phyloP scores from a whole-genome alignment of 2,113 vertebrate genomes.

The Cygnus atratus region DNA sequence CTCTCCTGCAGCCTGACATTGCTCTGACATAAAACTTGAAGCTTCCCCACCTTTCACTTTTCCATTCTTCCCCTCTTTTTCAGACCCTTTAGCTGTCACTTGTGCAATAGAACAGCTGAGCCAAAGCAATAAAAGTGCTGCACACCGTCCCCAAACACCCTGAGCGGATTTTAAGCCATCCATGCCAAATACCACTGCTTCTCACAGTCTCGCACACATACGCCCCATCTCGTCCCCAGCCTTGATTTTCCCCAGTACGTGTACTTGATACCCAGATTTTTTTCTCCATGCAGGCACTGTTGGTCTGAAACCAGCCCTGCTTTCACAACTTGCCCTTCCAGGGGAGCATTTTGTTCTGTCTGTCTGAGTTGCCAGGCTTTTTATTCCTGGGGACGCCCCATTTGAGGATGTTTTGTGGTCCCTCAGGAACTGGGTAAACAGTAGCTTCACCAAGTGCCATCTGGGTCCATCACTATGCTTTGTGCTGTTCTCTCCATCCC shows the following conservation, averaged over 20 bases:
- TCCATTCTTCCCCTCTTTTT: slow-evolving; percentile 15
- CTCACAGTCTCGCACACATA: background rate
- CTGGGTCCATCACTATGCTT: fast-evolving
- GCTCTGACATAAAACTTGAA: slow-evolving; percentile 58
- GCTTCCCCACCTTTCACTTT: slow-evolving; percentile 65
- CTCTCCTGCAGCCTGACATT: slow-evolving; percentile 43
- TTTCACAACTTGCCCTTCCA: background rate
- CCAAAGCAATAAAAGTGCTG: slow-evolving; percentile 31
- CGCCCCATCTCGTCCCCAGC: background rate
- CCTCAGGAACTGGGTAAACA: background rate
- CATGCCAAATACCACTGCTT: slow-evolving; percentile 12
- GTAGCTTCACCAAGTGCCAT: background rate
- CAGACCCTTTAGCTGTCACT: slow-evolving; percentile 55
- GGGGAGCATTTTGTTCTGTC: background rate
- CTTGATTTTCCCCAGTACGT: background rate
- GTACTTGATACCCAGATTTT: background rate
- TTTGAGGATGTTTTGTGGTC: background rate
- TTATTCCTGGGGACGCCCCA: background rate
- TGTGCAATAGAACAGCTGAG: slow-evolving; percentile 48
- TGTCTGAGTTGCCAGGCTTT: background rate
- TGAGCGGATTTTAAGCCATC: slow-evolving; percentile 7
- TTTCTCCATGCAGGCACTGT: background rate
- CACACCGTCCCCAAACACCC: background rate
- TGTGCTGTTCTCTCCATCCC: background rate
- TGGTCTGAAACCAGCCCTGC: background rate